Percentiles rank a stretch among this genome's conserved stretches.
Evolutionary conservation across 2,888 invertebrate species (phyloP).

Genomic region (Ditula angustiorana): DNA sequence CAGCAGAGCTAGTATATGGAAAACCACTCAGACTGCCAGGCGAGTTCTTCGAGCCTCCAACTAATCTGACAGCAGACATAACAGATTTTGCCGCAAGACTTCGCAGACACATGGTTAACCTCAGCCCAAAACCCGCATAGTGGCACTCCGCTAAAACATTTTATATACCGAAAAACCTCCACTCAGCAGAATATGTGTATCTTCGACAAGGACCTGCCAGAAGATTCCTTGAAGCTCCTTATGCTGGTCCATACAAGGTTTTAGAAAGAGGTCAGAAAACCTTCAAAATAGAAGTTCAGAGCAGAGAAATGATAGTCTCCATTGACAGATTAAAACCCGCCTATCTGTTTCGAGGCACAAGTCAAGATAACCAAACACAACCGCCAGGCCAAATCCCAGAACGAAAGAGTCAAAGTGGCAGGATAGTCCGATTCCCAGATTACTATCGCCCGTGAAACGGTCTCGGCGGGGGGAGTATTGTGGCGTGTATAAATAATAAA

Average conservation of each 20-base stretch:
- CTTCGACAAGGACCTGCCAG: no score
- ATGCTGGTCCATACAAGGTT: conserved; percentile 24
- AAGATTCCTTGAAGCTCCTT: conserved; percentile 9
- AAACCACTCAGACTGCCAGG: background rate
- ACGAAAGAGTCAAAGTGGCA: no score
- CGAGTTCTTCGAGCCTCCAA: background rate
- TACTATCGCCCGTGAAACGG: no score
- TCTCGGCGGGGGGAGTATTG: no score
- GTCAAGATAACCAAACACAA: no score
- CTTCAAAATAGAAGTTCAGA: background rate
- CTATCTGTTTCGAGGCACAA: background rate
- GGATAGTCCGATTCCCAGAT: no score
- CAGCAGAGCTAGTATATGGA: background rate
- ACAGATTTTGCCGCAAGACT: background rate
- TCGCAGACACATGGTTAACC: background rate
- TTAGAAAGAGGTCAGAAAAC: background rate
- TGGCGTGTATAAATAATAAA: no score
- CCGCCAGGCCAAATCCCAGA: no score
- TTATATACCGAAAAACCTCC: background rate
- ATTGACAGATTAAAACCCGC: conserved; percentile 5
- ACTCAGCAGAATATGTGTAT: background rate
- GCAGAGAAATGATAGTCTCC: background rate
- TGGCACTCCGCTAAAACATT: background rate
- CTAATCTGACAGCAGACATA: background rate
- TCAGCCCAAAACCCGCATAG: background rate